A percentile compares a stretch with the other conserved stretches of the same genome.
phyloP scores from a whole-genome alignment of 2,888 invertebrate genomes.

The Nephrotoma appendiculata region DNA sequence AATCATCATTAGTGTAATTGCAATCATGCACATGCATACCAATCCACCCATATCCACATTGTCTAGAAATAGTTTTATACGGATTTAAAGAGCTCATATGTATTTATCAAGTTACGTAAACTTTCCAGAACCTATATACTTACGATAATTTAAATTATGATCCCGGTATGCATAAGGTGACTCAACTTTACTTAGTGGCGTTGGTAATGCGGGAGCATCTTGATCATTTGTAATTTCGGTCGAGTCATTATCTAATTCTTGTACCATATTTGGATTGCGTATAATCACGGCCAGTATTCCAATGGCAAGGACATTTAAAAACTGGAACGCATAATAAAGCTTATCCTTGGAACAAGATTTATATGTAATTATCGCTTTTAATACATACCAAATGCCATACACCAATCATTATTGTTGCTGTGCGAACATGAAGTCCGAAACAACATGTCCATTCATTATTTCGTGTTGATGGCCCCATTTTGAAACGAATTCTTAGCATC shows the following conservation, averaged over 20 bases:
- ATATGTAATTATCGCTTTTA: background rate
- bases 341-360: background rate
- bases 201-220: slow-evolving; percentile 44
- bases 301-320: slow-evolving; percentile 60
- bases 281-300: slow-evolving; percentile 59
- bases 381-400: slow-evolving; percentile 62
- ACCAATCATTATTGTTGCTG: slow-evolving; percentile 65
- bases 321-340: slow-evolving; percentile 34
- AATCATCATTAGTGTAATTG: slow-evolving; percentile 70
- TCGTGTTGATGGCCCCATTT: slow-evolving; percentile 40
- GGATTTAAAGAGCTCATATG: background rate
- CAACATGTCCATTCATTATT: slow-evolving; percentile 66
- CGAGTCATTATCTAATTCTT: slow-evolving; percentile 37
- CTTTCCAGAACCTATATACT: slow-evolving; percentile 20
- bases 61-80: slow-evolving; percentile 36
- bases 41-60: slow-evolving; percentile 69
- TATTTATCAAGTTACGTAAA: background rate
- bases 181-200: slow-evolving; percentile 57
- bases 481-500: slow-evolving; percentile 32
- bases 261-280: slow-evolving; percentile 54
- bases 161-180: slow-evolving; percentile 40
- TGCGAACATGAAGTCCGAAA: slow-evolving; percentile 70
- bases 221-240: slow-evolving; percentile 23
- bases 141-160: slow-evolving; percentile 51
- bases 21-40: slow-evolving; percentile 67